phyloP scores from a whole-genome alignment of 1,140 invertebrate genomes.

The Drosophila kurseongensis region DNA sequence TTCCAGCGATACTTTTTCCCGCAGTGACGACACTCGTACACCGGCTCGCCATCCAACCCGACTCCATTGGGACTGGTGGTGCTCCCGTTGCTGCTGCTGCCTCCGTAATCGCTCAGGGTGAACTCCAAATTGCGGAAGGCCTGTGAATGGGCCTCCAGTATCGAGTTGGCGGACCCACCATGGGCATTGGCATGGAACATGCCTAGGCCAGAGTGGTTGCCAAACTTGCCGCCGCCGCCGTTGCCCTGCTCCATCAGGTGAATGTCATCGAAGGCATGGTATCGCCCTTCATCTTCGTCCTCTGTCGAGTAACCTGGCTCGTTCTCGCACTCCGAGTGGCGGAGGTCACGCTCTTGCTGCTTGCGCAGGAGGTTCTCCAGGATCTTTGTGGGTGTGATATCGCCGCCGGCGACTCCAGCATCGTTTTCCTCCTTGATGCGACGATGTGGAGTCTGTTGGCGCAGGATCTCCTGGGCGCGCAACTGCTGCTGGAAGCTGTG shows the following conservation, averaged over 20 bases:
- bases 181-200: constrained; percentile 52
- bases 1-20: constrained; percentile 93
- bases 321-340: constrained; percentile 70
- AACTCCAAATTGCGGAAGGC: constrained; percentile 78
- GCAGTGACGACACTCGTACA: constrained; percentile 91
- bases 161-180: constrained; percentile 44
- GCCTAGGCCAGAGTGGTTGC: constrained; percentile 38
- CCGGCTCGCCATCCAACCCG: constrained; percentile 87
- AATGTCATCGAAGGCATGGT: constrained; percentile 76
- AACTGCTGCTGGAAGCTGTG: constrained; percentile 80
- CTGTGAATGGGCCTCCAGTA: constrained; percentile 72
- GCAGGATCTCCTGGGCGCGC: constrained; percentile 74
- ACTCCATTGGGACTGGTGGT: constrained; percentile 68
- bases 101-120: constrained; percentile 70
- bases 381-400: constrained; percentile 66
- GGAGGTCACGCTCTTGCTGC: constrained; percentile 65
- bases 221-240: constrained; percentile 41
- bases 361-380: constrained; percentile 74
- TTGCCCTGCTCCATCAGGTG: constrained; percentile 71
- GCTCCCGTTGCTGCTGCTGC: constrained; percentile 68
- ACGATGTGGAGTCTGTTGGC: constrained; percentile 62
- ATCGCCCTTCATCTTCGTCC: constrained; percentile 75
- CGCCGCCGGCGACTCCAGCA: background rate
- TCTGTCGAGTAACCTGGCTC: constrained; percentile 61
- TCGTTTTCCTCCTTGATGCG: constrained; percentile 55